Evolutionary conservation across 1,140 invertebrate species (phyloP).

Genomic region (Aphis craccivora): DNA sequence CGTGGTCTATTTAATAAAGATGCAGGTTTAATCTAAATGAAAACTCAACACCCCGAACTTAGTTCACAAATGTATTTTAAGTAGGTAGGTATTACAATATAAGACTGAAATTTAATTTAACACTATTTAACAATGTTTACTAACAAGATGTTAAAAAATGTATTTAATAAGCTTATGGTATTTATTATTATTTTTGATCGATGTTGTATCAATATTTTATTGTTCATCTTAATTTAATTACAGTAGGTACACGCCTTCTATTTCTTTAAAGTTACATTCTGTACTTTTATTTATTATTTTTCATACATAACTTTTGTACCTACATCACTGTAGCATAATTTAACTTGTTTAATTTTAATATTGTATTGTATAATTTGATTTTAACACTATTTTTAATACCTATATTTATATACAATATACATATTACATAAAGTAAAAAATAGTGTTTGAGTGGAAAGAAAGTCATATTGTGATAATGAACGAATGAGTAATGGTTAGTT

Average conservation of each 20-base stretch:
- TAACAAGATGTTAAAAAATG: slow-evolving; percentile 27
- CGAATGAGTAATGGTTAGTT: slow-evolving; percentile 33
- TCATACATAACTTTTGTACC: neutral
- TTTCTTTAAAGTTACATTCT: slow-evolving; percentile 6
- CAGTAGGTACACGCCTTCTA: neutral
- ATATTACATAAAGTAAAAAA: neutral
- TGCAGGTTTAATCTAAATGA: neutral
- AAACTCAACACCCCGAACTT: neutral
- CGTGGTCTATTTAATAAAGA: neutral
- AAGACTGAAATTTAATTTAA: slow-evolving; percentile 38
- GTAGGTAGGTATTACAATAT: slow-evolving; percentile 19
- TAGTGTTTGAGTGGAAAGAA: slow-evolving; percentile 44
- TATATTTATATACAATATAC: neutral
- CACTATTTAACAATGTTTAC: slow-evolving; percentile 28
- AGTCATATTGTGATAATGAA: slow-evolving; percentile 54
- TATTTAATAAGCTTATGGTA: neutral
- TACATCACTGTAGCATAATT: neutral
- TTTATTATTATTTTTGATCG: neutral
- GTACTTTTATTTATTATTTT: neutral
- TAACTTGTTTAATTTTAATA: neutral
- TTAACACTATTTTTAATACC: slow-evolving; percentile 40
- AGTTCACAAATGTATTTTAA: neutral
- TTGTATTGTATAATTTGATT: slow-evolving; percentile 27
- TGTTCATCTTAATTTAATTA: neutral
- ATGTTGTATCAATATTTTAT: slow-evolving; percentile 20